A percentile compares a stretch with the other conserved stretches of the same genome.
phyloP scores from a whole-genome alignment of 2,113 vertebrate species.

The Miniopterus natalensis region DNA sequence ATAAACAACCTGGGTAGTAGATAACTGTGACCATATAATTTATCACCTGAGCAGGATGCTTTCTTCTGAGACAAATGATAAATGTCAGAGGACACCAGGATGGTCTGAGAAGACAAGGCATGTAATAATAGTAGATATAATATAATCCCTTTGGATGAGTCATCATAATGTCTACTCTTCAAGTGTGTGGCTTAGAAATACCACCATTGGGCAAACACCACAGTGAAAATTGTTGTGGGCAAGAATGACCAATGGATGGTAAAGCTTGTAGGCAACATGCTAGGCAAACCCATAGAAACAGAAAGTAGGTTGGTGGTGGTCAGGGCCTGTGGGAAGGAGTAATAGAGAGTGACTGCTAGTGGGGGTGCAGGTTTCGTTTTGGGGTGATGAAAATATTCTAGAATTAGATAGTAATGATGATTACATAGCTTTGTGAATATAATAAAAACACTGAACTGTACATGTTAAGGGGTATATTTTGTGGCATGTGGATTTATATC shows the following conservation, averaged over 20 bases:
- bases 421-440: neutral
- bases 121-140: neutral
- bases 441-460: neutral
- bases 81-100: neutral
- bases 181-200: neutral
- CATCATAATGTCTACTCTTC: neutral
- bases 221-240: neutral
- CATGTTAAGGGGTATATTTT: neutral
- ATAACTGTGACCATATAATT: neutral
- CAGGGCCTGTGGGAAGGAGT: neutral
- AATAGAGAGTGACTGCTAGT: neutral
- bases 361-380: neutral
- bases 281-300: neutral
- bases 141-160: neutral
- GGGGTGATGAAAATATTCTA: neutral
- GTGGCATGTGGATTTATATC: neutral
- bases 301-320: neutral
- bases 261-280: neutral
- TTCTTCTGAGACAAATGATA: slow-evolving; percentile 36
- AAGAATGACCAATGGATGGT: neutral
- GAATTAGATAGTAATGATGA: neutral
- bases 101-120: neutral
- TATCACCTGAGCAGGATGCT: neutral
- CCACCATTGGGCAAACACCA: neutral
- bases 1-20: neutral